A percentile compares a stretch with the other conserved stretches of the same genome.
Evolutionary conservation across 2,888 invertebrate genomes (phyloP).

Genomic region (Andrena chrysosceles): DNA sequence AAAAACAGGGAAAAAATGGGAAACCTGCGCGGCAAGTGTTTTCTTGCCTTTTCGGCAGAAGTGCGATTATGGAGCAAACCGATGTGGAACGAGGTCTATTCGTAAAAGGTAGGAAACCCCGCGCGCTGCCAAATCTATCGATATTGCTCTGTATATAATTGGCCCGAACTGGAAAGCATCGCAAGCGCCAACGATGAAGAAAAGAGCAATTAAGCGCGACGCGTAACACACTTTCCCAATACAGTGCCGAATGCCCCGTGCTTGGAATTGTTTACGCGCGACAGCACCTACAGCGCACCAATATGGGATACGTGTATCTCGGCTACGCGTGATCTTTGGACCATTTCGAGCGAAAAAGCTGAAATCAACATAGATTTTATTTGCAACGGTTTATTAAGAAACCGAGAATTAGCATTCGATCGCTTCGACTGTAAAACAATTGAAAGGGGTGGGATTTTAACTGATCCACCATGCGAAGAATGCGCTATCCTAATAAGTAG

Average conservation of each 20-base stretch:
- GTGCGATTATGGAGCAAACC: constrained; percentile 6
- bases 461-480: no score
- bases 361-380: not conserved
- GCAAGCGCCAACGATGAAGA: constrained; percentile 38
- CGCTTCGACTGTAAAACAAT: no score
- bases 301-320: not conserved
- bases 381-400: not conserved
- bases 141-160: constrained; percentile 46
- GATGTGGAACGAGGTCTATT: not conserved
- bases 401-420: not conserved
- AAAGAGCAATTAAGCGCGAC: constrained; percentile 49
- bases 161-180: constrained; percentile 37
- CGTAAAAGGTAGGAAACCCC: constrained; percentile 20
- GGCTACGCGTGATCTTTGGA: not conserved
- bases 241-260: constrained; percentile 55
- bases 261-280: constrained; percentile 52
- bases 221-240: constrained; percentile 73
- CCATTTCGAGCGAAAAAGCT: not conserved
- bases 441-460: no score
- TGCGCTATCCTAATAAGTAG: not conserved
- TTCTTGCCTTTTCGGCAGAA: constrained; percentile 1
- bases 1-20: no score
- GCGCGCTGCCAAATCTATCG: not conserved
- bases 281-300: not conserved
- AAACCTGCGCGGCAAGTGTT: not conserved